These are phyloP conservation scores for Tichodroma muraria DNA, from an alignment of 2,113 vertebrate genomes.

Conservation along the genomic window DNA sequence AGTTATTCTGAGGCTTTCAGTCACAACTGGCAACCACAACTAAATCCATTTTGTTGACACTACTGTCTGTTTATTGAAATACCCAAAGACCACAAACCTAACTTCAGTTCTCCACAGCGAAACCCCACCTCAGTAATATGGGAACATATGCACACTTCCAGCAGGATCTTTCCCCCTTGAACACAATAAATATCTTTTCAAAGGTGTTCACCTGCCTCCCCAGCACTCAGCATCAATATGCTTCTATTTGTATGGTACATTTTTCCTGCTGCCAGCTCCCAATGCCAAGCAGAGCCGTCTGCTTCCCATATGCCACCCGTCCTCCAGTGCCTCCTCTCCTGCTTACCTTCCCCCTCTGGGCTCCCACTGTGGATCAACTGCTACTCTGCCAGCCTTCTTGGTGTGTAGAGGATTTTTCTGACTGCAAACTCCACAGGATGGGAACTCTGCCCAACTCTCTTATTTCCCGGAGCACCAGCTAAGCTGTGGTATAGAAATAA, in stretches of 20 bases:
- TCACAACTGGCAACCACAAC: not conserved
- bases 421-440: not conserved
- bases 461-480: not conserved
- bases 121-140: not conserved
- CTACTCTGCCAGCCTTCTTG: not conserved
- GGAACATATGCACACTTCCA: not conserved
- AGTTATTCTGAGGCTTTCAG: not conserved
- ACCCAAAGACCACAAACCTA: not conserved
- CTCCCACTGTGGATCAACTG: not conserved
- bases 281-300: not conserved
- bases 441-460: not conserved
- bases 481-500: not conserved
- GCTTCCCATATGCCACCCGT: conserved; percentile 36
- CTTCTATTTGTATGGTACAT: not conserved
- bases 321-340: conserved; percentile 16
- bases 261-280: not conserved
- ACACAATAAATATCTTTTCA: not conserved
- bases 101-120: not conserved
- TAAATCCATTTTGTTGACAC: not conserved
- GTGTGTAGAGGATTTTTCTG: not conserved
- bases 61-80: not conserved
- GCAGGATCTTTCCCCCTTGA: not conserved
- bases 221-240: not conserved
- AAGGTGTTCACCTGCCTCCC: not conserved
- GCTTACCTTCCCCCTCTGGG: conserved; percentile 13